Conservation (phyloP, 2,113 vertebrate species). For the Pterophyllum scalare region DNA sequence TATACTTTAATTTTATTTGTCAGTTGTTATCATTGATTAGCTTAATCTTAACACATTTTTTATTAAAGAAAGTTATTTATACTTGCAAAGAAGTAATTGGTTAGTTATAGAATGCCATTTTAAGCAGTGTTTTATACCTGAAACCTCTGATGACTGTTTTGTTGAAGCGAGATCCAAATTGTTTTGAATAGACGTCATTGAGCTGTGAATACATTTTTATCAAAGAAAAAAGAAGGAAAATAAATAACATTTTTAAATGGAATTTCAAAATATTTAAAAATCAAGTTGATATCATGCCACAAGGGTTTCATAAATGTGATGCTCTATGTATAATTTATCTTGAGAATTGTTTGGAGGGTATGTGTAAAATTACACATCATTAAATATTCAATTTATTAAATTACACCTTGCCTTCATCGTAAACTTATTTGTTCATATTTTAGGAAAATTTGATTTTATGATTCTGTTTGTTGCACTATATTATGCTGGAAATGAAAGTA, state of each 20-base stretch:
- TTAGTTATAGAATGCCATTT: background rate
- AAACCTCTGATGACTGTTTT: background rate
- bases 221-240: background rate
- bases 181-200: fast-evolving
- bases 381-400: too few relatives aligned
- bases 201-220: slow-evolving; percentile 12
- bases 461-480: too few relatives aligned
- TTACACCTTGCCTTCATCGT: background rate
- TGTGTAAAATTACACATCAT: too few relatives aligned
- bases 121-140: slow-evolving; percentile 16
- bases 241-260: background rate
- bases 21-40: background rate
- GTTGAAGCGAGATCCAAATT: background rate
- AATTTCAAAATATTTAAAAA: background rate
- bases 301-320: background rate
- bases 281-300: background rate
- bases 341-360: background rate
- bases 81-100: background rate
- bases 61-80: too few relatives aligned
- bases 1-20: background rate
- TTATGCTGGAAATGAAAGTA: too few relatives aligned
- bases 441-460: background rate
- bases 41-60: background rate
- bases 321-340: background rate
- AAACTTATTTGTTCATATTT: background rate